Percentiles rank a stretch among this genome's conserved stretches.
Evolutionary conservation across 2,888 invertebrate species (phyloP).

Genomic region (Dryococelus australis): DNA sequence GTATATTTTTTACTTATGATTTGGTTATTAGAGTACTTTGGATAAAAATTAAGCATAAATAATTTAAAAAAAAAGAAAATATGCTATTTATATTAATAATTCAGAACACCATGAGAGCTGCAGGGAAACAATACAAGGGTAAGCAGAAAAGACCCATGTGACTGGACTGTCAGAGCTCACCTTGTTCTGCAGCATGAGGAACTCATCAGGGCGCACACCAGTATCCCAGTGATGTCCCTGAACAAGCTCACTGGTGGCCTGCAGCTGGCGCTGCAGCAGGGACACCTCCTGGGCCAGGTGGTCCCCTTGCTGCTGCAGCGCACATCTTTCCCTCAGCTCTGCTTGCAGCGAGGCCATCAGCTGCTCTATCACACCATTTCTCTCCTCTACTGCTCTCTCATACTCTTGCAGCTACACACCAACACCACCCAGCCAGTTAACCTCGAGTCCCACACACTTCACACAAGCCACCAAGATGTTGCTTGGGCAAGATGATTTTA

Average conservation of each 20-base stretch:
- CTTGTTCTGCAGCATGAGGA: constrained; percentile 37
- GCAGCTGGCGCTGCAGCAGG: constrained; percentile 60
- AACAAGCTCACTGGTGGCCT: constrained; percentile 58
- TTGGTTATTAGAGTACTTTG: too few species aligned
- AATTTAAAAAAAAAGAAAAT: too few species aligned
- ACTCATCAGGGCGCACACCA: constrained; percentile 40
- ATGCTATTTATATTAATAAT: too few species aligned
- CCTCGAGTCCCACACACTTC: too few species aligned
- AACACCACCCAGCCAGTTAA: background rate
- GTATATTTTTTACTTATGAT: too few species aligned
- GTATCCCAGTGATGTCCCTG: constrained; percentile 48
- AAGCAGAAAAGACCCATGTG: too few species aligned
- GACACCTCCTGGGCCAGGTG: constrained; percentile 68
- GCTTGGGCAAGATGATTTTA: too few species aligned
- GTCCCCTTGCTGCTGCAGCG: constrained; percentile 67
- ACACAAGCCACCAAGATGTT: too few species aligned
- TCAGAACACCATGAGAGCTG: too few species aligned
- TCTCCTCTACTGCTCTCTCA: constrained; percentile 71
- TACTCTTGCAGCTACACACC: constrained; percentile 73
- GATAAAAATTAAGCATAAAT: too few species aligned
- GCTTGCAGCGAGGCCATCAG: constrained; percentile 75
- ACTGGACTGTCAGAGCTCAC: background rate
- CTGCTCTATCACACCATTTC: constrained; percentile 76
- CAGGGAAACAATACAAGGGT: too few species aligned
- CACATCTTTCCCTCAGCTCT: constrained; percentile 68